Percentiles rank a stretch among this genome's conserved stretches.
These are phyloP conservation scores for Napeogenes sylphis DNA, from an alignment of 2,888 invertebrate species.

Conservation along the genomic window DNA sequence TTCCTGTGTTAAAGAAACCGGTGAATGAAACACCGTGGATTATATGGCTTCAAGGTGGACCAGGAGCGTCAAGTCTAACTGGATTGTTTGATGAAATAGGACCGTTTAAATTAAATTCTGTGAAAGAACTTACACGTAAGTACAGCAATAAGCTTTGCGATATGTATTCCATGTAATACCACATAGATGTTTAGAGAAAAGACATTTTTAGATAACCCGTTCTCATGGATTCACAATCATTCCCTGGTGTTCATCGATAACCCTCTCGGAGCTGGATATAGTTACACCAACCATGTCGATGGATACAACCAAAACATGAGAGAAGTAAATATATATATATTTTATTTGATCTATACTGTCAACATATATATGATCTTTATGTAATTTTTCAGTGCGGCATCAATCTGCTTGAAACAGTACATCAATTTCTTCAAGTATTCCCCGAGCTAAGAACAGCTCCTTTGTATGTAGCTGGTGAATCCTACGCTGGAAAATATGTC, in stretches of 20 bases:
- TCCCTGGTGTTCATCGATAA: conserved; percentile 82
- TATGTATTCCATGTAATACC: neutral
- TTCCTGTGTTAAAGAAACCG: conserved; percentile 75
- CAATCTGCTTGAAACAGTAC: conserved; percentile 76
- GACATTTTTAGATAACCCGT: conserved; percentile 55
- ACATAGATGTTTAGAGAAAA: neutral
- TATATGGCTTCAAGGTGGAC: conserved; percentile 95
- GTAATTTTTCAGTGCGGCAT: conserved; percentile 56
- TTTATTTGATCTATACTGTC: neutral
- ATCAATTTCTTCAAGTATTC: conserved; percentile 80
- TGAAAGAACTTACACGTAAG: conserved; percentile 23
- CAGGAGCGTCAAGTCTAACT: conserved; percentile 82
- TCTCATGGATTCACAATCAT: conserved; percentile 78
- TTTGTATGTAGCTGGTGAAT: conserved; percentile 82
- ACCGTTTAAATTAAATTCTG: conserved; percentile 43
- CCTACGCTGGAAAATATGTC: conserved; percentile 79
- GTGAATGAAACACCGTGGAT: conserved; percentile 80
- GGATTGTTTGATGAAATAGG: conserved; percentile 70
- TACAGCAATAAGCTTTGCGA: neutral
- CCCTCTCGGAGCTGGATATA: conserved; percentile 81
- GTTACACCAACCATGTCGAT: conserved; percentile 74
- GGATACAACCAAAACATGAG: conserved; percentile 77
- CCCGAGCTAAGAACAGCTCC: conserved; percentile 75
- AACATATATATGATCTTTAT: neutral
- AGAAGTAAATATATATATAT: conserved; percentile 59